Base-by-base conservation (phyloP, 2,797 vertebrate species). In the Lithobates sylvaticus region DNA sequence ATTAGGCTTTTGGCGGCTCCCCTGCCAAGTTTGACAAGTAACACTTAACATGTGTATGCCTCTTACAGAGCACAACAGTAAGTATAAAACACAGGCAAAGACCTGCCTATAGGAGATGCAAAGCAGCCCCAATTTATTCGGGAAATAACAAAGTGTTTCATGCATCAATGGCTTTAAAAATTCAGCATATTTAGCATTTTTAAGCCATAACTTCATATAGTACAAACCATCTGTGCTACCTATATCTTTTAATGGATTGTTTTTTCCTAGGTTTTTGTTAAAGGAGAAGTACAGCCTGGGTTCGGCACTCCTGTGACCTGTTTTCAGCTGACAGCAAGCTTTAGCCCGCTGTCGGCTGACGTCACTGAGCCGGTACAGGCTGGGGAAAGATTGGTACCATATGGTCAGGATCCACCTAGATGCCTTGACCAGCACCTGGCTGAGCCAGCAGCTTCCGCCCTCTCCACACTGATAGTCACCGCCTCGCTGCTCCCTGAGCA, bases 11-110 rank as follows among this genome's bases (percentile, higher is more conserved):
- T 29, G 26, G 65, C 65, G 65, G 65, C 65, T 67, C 65, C 65
- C 65, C 65, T 67, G 65, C 65, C 65, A 67, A 67, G 65, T 67
- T 67, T 67, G 65, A 67, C 65, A 67, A 67, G 65, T 67, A 67
- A 67, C 65, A 67, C 65, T 67, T 67, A 67, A 67, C 65, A 27
- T 29, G 65, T 72, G 70, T 39, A 72, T 72, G 34, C 18, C 21
- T 72, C 23, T 39, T 39, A 18, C 29, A 34, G 18, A 42, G 70
- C 15, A 21, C 70, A 34, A 72, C 23, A 67, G 70, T 72, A 34
- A 42, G 29, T 72, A 34, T 36, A 13, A 42, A 72, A 72, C 8
- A 42, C 16, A 23, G 18, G 29, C 34, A 39, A 15, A 39, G 70
- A 72, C 12, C 29, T 67, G 65, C 27, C 39, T 72, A 72, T 42